These are phyloP conservation scores for Falco biarmicus DNA, from an alignment of 2,797 vertebrate genomes.

Conservation along the genomic window DNA sequence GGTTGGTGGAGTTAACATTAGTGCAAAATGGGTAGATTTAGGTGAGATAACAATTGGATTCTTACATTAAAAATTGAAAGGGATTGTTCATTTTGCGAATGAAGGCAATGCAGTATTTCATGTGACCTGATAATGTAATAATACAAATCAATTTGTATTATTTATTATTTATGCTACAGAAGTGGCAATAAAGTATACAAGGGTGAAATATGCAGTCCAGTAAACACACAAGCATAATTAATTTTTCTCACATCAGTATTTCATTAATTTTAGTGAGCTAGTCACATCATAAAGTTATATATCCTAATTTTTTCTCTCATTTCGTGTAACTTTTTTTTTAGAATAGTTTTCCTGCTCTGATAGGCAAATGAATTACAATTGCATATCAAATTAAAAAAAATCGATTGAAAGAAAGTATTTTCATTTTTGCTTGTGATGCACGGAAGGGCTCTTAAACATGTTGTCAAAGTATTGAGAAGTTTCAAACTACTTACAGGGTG, in stretches of 20 bases:
- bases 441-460: neutral
- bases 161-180: neutral
- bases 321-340: neutral
- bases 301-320: neutral
- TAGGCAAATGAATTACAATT: neutral
- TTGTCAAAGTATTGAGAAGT: neutral
- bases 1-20: neutral
- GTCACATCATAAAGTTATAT: neutral
- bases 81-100: neutral
- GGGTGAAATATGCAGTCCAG: neutral
- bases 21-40: neutral
- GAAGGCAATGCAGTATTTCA: neutral
- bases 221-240: neutral
- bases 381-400: neutral
- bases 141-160: neutral
- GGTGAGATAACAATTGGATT: neutral
- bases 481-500: neutral
- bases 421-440: neutral
- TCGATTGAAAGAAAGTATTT: neutral
- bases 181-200: neutral
- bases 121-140: neutral
- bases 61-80: neutral
- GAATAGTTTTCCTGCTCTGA: neutral
- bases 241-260: neutral
- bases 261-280: neutral